Base-by-base conservation (phyloP, 2,888 invertebrate genomes). In the Heliconius aoede region DNA sequence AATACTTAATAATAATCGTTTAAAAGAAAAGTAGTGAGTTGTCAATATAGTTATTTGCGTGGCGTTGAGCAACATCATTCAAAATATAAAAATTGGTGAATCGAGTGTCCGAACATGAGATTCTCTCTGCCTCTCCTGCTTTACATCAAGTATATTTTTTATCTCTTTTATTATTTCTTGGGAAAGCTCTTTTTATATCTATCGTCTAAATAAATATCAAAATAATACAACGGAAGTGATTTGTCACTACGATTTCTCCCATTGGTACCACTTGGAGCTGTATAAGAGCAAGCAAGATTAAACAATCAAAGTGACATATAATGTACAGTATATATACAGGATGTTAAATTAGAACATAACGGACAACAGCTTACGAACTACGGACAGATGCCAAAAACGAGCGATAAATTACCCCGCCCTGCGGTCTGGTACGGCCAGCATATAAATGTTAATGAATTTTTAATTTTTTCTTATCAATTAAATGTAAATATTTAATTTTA, bases 381-480 rank as follows among this genome's bases (percentile, higher is more conserved):
- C 81, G 82, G 82, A 83, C 82, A 83, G 80, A 82, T 83, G 83
- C 83, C 83, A 83, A 81, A 81, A 81, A 81, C 82, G 82, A 78
- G 80, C 78, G 69, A 83, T 83, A 83, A 83, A 83, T 83, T 83
- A 83, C 81, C 81, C 76, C 76, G 68, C 68, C 76, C 75, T 77
- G 80, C 69, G 80, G 76, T 76, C 77, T 28, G 18, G 80, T 75
- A 80, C 51, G 40, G 77, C 74, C 64, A n/a, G 74, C 78, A 72
- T 30, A 78, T 55, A 72, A 64, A 62, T 40, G 5, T 21, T 40
- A 58, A 26, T 60, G 8, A 46, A 46, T 46, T 46, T 46, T 7
- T 21, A 46, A 21, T 46, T 46, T 26, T 18, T 21, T 65, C 24
- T 24, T 65, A 36, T 11, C 13, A 65, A 28, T 60, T 60, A 7